Percentiles rank a stretch among this genome's conserved stretches.
Evolutionary conservation across 2,797 vertebrate genomes (phyloP).

Genomic region (Clarias fuscus): DNA sequence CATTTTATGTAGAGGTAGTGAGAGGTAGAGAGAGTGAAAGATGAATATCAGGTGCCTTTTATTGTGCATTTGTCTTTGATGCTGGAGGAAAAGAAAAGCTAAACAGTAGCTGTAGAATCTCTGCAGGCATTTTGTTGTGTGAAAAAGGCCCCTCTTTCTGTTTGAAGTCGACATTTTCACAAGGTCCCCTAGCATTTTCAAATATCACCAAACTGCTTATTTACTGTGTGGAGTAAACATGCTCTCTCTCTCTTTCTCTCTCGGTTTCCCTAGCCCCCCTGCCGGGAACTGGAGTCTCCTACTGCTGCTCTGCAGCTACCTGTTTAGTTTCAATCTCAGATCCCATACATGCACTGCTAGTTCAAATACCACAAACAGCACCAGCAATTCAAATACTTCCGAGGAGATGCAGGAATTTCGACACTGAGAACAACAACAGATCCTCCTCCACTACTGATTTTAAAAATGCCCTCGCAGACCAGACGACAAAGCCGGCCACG

Average conservation of each 20-base stretch:
- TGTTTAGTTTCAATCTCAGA: conserved; percentile 37
- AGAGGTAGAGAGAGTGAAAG: not conserved
- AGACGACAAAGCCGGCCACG: conserved; percentile 67
- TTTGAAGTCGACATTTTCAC: conserved; percentile 46
- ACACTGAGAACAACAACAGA: conserved; percentile 16
- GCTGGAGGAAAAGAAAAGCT: conserved; percentile 23
- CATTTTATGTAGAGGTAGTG: not conserved
- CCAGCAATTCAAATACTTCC: conserved; percentile 29
- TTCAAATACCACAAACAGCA: conserved; percentile 21
- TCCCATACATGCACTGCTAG: conserved; percentile 20
- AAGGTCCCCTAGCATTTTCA: conserved; percentile 55
- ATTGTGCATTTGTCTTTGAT: conserved; percentile 32
- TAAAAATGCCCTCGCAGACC: conserved; percentile 55
- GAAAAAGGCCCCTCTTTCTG: conserved; percentile 27
- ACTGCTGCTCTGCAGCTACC: conserved; percentile 25
- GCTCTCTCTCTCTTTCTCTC: not conserved
- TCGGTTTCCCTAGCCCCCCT: conserved; percentile 18
- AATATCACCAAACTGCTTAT: conserved; percentile 58
- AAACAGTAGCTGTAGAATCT: conserved; percentile 38
- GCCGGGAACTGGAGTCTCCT: conserved; percentile 35
- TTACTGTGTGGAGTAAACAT: conserved; percentile 41
- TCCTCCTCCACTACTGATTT: conserved; percentile 20
- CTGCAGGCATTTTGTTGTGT: conserved; percentile 30
- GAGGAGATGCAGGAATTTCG: conserved; percentile 38
- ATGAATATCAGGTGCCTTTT: conserved; percentile 30